Conservation (phyloP, 2,113 vertebrate genomes). For the Arothron firmamentum region DNA sequence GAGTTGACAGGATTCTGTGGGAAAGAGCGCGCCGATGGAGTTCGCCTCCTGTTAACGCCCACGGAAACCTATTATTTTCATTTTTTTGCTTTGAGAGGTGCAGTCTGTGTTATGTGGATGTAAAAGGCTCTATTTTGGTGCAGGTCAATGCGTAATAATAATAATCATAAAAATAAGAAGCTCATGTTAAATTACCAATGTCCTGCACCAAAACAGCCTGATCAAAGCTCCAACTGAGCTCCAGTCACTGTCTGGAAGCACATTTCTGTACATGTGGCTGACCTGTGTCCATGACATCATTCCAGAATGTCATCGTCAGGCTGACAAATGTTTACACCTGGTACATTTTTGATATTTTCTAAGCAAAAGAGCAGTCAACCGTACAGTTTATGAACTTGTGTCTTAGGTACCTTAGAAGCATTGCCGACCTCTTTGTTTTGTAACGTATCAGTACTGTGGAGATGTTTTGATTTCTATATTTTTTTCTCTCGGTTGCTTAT, state of each 20-base stretch:
- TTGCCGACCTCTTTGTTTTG: conserved; percentile 60
- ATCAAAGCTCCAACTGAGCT: conserved; percentile 3
- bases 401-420: conserved; percentile 45
- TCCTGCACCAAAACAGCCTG: too few species aligned
- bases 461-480: conserved; percentile 49
- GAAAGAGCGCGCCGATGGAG: conserved; percentile 51
- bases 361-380: conserved; percentile 17
- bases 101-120: background rate
- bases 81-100: conserved; percentile 53
- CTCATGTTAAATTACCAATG: too few species aligned
- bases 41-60: conserved; percentile 62
- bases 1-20: conserved; percentile 53
- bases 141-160: too few species aligned
- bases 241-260: conserved; percentile 31
- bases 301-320: conserved; percentile 44
- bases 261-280: conserved; percentile 46
- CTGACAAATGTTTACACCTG: conserved; percentile 57
- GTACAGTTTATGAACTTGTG: conserved; percentile 38
- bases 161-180: too few species aligned
- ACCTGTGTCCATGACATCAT: conserved; percentile 44
- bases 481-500: conserved; percentile 23
- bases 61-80: conserved; percentile 57
- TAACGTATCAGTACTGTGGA: conserved; percentile 67
- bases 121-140: background rate
- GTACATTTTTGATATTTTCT: conserved; percentile 12